Conservation (phyloP, 2,113 vertebrate species). For the Misgurnus mizolepis region DNA sequence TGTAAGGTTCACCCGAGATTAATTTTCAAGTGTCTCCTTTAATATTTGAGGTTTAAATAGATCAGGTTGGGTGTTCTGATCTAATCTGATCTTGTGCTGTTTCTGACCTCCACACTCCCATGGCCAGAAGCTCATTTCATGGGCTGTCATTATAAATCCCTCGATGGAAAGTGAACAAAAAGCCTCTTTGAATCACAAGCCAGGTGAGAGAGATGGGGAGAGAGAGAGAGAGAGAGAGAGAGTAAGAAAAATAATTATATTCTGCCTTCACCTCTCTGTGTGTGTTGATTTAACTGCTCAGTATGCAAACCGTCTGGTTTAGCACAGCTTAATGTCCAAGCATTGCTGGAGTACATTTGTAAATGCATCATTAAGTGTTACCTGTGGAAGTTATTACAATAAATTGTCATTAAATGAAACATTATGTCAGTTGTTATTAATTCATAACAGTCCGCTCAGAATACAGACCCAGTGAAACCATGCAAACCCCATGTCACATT, state of each 20-base stretch:
- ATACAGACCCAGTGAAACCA: too few species aligned
- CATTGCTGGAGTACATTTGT: background rate
- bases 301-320: background rate
- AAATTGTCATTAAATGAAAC: background rate
- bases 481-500: too few species aligned
- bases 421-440: too few species aligned
- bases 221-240: background rate
- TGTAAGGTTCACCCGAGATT: background rate
- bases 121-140: conserved; percentile 40
- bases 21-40: background rate
- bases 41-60: background rate
- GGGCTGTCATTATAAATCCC: conserved; percentile 49
- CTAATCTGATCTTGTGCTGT: conserved; percentile 17
- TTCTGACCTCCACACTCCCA: conserved; percentile 32
- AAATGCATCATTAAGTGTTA: background rate
- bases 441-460: too few species aligned
- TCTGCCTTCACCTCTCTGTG: background rate
- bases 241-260: background rate
- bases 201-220: conserved; percentile 11
- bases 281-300: background rate
- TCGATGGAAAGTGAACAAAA: conserved; percentile 31
- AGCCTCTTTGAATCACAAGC: conserved; percentile 20
- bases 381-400: too few species aligned
- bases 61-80: conserved; percentile 20
- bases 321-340: background rate